These are phyloP conservation scores for Rousettus madagascariensis DNA, from an alignment of 2,797 vertebrate genomes.

Conservation along the genomic window DNA sequence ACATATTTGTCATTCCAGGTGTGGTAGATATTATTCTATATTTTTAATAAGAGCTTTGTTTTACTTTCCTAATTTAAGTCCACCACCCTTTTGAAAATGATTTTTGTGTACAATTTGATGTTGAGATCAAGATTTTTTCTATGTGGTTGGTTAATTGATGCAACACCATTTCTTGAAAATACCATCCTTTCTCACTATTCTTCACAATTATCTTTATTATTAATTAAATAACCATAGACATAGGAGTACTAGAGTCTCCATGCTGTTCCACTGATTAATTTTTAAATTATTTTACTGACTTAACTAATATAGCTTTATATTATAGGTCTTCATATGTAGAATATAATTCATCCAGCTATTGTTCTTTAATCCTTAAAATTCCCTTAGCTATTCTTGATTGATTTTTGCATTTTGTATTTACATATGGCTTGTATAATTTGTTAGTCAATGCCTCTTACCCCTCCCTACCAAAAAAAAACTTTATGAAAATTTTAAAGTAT, in stretches of 20 bases:
- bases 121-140: neutral
- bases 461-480: neutral
- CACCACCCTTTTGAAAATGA: neutral
- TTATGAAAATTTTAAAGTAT: neutral
- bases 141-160: neutral
- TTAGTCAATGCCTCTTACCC: neutral
- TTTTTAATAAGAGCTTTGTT: neutral
- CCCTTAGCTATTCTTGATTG: neutral
- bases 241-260: neutral
- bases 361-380: neutral
- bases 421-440: neutral
- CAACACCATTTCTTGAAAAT: neutral
- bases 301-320: neutral
- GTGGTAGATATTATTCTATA: neutral
- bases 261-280: neutral
- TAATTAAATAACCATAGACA: neutral
- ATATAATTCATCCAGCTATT: neutral
- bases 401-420: constrained; percentile 1
- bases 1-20: neutral
- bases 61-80: neutral
- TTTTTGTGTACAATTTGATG: neutral
- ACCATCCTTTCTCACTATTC: neutral
- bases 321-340: neutral
- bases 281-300: neutral
- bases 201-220: neutral